Evolutionary conservation across 2,888 invertebrate species (phyloP).

Genomic region (Hipparchia sbordonii): DNA sequence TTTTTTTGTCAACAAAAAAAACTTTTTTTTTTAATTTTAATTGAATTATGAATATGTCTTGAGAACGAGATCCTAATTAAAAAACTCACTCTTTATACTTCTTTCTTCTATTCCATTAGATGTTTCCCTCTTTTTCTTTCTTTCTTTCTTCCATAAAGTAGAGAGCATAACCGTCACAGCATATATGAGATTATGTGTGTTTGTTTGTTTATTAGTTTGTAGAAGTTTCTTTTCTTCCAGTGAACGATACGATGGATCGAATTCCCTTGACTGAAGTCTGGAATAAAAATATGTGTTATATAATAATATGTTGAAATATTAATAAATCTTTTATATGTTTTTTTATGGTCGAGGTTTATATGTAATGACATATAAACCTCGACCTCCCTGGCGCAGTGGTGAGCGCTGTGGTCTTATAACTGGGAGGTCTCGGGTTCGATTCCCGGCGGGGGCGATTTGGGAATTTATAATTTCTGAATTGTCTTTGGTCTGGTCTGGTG

Average conservation of each 20-base stretch:
- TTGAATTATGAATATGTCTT: not conserved
- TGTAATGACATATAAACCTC: no score
- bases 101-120: not conserved
- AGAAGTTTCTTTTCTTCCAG: constrained; percentile 86
- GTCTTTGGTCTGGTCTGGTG: no score
- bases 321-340: no score
- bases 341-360: no score
- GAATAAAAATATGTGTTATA: constrained; percentile 52
- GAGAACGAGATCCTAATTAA: not conserved
- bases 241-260: constrained; percentile 92
- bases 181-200: not conserved
- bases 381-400: no score
- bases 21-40: not conserved
- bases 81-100: not conserved
- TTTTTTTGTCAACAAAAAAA: not conserved
- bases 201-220: constrained; percentile 43
- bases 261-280: constrained; percentile 94
- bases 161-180: not conserved
- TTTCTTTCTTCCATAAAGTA: not conserved
- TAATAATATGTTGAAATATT: no score
- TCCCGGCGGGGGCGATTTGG: no score
- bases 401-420: no score
- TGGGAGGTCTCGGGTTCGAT: no score
- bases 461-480: no score
- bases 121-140: not conserved